A percentile compares a stretch with the other conserved stretches of the same genome.
Evolutionary conservation across 2,888 invertebrate species (phyloP).

Genomic region (Caenorhabditis wallacei): DNA sequence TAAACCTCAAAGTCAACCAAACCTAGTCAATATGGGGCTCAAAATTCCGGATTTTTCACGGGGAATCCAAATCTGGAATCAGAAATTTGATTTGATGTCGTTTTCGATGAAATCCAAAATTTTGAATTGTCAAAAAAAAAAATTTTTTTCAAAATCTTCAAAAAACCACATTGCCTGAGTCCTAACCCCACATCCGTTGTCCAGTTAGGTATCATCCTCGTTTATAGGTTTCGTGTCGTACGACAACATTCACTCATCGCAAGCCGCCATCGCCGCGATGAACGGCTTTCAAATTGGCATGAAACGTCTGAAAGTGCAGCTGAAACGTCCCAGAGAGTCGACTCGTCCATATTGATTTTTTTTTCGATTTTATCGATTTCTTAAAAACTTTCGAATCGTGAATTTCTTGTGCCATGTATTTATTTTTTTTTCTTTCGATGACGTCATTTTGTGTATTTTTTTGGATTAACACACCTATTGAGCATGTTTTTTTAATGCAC

Average conservation of each 20-base stretch:
- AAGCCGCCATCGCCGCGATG: conserved; percentile 99
- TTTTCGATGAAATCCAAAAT: no score
- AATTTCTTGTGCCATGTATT: not conserved
- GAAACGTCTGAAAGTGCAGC: conserved; percentile 99
- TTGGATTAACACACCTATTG: not conserved
- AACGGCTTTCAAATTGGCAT: conserved; percentile 99
- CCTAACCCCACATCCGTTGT: no score
- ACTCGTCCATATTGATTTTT: conserved; percentile 92
- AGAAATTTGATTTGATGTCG: no score
- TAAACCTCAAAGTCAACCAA: no score
- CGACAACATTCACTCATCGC: conserved; percentile 98
- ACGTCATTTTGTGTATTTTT: not conserved
- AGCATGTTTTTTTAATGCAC: not conserved
- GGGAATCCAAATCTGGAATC: no score
- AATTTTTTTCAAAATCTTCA: no score
- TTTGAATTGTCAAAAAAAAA: no score
- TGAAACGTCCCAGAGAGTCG: conserved; percentile 97
- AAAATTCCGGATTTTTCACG: no score
- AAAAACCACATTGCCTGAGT: no score
- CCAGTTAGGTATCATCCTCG: not conserved
- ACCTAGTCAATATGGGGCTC: no score
- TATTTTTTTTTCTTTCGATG: not conserved
- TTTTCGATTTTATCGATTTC: not conserved
- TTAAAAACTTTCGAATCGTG: not conserved
- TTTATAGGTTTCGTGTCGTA: conserved; percentile 96